Conservation (phyloP, 1,140 invertebrate species). For the Anadara kagoshimensis region DNA sequence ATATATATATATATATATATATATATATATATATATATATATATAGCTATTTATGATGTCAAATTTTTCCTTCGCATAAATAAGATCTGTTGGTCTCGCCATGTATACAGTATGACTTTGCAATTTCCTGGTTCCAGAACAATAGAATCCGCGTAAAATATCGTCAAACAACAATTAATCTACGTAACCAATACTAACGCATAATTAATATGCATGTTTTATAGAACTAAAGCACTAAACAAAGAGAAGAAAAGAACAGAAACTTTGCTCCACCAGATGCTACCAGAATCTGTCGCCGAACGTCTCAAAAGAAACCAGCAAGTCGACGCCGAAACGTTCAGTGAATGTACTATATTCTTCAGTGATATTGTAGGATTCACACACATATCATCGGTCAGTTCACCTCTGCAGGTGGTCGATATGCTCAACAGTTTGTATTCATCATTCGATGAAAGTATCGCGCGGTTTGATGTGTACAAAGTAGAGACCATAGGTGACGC, state of each 20-base stretch:
- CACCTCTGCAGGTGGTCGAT: constrained; percentile 76
- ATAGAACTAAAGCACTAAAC: constrained; percentile 57
- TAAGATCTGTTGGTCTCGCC: too few species aligned
- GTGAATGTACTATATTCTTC: constrained; percentile 82
- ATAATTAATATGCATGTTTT: too few species aligned
- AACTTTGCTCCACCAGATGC: constrained; percentile 56
- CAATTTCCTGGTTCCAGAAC: too few species aligned
- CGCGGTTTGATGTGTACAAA: constrained; percentile 59
- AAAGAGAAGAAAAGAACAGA: constrained; percentile 57
- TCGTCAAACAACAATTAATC: too few species aligned
- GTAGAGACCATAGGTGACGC: constrained; percentile 67
- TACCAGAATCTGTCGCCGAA: constrained; percentile 53
- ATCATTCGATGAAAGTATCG: constrained; percentile 42
- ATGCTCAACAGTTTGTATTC: constrained; percentile 48
- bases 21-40: too few species aligned
- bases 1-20: too few species aligned
- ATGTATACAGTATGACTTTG: too few species aligned
- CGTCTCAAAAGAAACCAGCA: constrained; percentile 42
- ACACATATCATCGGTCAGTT: constrained; percentile 85
- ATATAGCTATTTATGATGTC: too few species aligned
- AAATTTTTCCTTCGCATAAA: too few species aligned
- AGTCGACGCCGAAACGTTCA: constrained; percentile 51
- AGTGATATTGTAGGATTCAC: constrained; percentile 90
- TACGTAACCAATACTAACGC: too few species aligned
- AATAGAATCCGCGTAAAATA: too few species aligned